Evolutionary conservation across 2,797 vertebrate genomes (phyloP).

Genomic region (Muscicapa comitata): DNA sequence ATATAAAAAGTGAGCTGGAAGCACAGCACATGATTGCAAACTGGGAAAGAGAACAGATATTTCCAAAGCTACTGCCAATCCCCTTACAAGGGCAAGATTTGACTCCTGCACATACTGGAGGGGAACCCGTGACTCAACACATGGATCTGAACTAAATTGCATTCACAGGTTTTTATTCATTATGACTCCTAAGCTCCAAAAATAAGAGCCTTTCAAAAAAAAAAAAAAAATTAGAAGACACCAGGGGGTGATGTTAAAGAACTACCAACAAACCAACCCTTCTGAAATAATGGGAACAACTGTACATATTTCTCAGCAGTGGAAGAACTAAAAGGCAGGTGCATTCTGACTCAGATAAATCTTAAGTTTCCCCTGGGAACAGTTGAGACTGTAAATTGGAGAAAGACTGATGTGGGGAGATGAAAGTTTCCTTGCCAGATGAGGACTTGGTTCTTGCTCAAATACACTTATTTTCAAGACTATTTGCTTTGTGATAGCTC

Average conservation of each 20-base stretch:
- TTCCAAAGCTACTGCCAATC: constrained; percentile 25
- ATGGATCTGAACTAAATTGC: not conserved
- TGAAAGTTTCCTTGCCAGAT: not conserved
- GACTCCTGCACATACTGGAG: not conserved
- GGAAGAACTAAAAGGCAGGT: not conserved
- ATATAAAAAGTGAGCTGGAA: not conserved
- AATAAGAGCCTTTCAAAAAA: not conserved
- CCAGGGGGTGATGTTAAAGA: not conserved
- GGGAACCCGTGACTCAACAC: not conserved
- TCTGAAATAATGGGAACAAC: not conserved
- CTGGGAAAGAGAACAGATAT: not conserved
- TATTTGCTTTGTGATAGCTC: not conserved
- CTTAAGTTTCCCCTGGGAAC: not conserved
- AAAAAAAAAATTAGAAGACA: not conserved
- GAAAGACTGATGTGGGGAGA: not conserved
- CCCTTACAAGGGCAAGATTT: not conserved
- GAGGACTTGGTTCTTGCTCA: not conserved
- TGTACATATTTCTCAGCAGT: not conserved
- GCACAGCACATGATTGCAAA: not conserved
- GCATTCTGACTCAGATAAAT: not conserved
- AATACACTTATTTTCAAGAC: not conserved
- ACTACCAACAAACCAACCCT: not conserved
- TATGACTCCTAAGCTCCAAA: not conserved
- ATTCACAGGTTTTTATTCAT: not conserved
- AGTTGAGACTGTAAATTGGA: not conserved